Evolutionary conservation across 2,113 vertebrate species (phyloP), one percentile per base, ranked within the genome.

Genomic region (Uria lomvia): DNA sequence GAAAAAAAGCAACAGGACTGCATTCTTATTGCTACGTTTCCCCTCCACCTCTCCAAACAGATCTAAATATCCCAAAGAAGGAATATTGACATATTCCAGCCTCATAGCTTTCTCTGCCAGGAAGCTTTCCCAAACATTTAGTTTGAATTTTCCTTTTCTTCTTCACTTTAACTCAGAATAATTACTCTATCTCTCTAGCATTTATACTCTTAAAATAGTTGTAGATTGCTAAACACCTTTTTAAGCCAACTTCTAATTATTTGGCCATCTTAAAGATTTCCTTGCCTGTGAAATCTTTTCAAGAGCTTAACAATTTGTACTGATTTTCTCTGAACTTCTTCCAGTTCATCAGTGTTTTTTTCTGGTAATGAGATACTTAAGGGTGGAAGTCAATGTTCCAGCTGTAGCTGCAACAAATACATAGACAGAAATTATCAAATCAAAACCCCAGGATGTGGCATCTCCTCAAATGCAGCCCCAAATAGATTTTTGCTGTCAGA

Each of bases 301-400:
- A 90, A 86, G 76, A 74, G 68, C 83, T 74, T 47, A 78, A 73
- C 38, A 87, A 84, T 84, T 72, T 94, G 56, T 47, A 40, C 8
- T 91, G 47, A 66, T 92, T 93, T 84, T 74, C 60, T 91, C 80
- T 92, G 73, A 93, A 85, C 30, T 62, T 74, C 34, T 73, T 93
- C 68, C 72, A 91, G 60, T 60, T 91, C n/a, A 49, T 80, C 26
- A 43, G 4, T 2, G 0, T 8, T 58, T 78, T 72, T 73, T 82
- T 62, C 63, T 92, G 36, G 24, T 60, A 94, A 88, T 56, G 42
- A 94, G 72, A 43, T 53, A 29, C 66, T 85, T 68, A 19, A 59
- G 47, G 30, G 60, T 81, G 56, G 56, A 71, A 83, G 55, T 82
- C 50, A n/a, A 34, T 17, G 9, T 62, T 92, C n/a, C 79, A 93